A percentile compares a stretch with the other conserved stretches of the same genome.
These are phyloP conservation scores for Habropoda laboriosa DNA, from an alignment of 1,140 invertebrate genomes.

Conservation along the genomic window DNA sequence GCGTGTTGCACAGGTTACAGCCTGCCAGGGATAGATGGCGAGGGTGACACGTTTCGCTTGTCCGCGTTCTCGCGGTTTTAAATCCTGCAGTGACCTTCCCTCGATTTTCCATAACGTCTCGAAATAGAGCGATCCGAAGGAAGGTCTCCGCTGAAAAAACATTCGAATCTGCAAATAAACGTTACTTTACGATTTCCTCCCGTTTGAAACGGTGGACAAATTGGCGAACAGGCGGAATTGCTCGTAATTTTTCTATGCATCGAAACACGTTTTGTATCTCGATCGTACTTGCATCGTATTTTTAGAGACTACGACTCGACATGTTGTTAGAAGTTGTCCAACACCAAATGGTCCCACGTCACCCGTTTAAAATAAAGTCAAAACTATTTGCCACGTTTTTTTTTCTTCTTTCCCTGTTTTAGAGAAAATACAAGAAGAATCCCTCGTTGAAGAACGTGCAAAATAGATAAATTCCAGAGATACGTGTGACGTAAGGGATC, in stretches of 20 bases:
- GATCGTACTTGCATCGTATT: constrained; percentile 3
- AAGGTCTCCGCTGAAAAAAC: not conserved
- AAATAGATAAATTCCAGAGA: constrained; percentile 33
- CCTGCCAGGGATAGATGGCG: constrained; percentile 29
- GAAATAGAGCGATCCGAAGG: constrained; percentile 55
- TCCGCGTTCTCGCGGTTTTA: constrained; percentile 3
- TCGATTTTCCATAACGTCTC: constrained; percentile 47
- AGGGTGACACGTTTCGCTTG: not conserved
- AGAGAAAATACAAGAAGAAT: not conserved
- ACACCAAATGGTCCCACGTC: not conserved
- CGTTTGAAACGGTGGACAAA: not conserved
- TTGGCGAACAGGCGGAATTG: not conserved
- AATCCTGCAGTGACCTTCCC: constrained; percentile 22
- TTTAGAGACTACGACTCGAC: not conserved
- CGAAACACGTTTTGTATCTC: not conserved
- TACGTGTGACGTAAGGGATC: constrained; percentile 38
- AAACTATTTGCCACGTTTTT: not conserved
- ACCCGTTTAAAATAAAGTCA: constrained; percentile 13
- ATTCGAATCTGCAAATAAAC: constrained; percentile 39
- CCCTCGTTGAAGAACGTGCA: not conserved
- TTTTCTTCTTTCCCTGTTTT: too few relatives aligned
- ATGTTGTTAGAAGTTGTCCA: not conserved
- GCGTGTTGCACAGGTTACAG: not conserved
- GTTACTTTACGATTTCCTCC: not conserved
- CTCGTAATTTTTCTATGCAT: not conserved